Percentiles rank a stretch among this genome's conserved stretches.
phyloP scores from a whole-genome alignment of 2,113 vertebrate genomes.

The Crotalus viridis region DNA sequence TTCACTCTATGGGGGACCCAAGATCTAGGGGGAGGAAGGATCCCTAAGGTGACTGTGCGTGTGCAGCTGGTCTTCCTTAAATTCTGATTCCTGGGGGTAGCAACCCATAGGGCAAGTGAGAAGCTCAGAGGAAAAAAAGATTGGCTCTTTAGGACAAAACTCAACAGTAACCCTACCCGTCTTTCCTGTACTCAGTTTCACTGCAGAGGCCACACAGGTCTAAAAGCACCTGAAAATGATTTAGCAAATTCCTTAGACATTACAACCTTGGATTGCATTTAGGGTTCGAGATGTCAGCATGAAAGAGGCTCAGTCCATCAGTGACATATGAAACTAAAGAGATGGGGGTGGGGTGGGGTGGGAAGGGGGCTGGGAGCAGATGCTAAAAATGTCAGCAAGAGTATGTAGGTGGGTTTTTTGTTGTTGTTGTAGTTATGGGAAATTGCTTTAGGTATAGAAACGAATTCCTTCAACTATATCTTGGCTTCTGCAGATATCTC shows the following conservation, averaged over 20 bases:
- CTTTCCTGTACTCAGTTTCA: conserved; percentile 23
- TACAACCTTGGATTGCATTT: conserved; percentile 36
- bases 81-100: background rate
- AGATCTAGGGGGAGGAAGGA: background rate
- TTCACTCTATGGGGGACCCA: background rate
- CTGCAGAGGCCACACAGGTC: conserved; percentile 22
- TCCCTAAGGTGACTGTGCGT: background rate
- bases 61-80: conserved; percentile 1
- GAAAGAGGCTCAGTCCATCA: fast-evolving
- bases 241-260: conserved; percentile 49
- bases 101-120: background rate
- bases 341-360: background rate
- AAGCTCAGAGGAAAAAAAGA: background rate
- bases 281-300: background rate
- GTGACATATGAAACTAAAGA: background rate
- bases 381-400: background rate
- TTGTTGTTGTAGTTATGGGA: background rate
- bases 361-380: background rate
- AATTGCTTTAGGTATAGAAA: background rate
- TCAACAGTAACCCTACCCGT: conserved; percentile 21
- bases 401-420: background rate
- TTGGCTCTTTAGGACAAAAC: conserved; percentile 42
- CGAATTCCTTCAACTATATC: background rate
- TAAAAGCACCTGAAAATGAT: conserved; percentile 51
- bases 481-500: conserved; percentile 3